These are phyloP conservation scores for Drosophila lacertosa DNA, from an alignment of 1,140 invertebrate genomes.

Conservation along the genomic window DNA sequence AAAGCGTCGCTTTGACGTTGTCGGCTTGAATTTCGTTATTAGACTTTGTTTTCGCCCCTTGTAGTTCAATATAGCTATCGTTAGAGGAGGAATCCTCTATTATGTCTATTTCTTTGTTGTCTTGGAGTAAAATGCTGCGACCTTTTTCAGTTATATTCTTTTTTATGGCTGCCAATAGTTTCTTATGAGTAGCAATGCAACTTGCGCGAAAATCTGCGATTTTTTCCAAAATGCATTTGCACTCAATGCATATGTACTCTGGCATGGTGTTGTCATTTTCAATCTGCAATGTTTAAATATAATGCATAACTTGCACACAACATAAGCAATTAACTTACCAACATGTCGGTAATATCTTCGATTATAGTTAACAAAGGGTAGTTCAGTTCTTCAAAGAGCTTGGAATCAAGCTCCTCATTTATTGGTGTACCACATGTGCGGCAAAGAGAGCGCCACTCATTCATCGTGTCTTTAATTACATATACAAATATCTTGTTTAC, in stretches of 20 bases:
- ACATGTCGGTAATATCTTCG: constrained; percentile 62
- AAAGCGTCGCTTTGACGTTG: neutral
- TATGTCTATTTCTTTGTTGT: neutral
- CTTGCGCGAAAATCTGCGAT: constrained; percentile 36
- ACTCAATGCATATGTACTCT: constrained; percentile 42
- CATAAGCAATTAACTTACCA: constrained; percentile 30
- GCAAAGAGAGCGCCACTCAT: constrained; percentile 25
- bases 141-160: neutral
- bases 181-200: constrained; percentile 49
- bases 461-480: constrained; percentile 22
- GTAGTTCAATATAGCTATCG: neutral
- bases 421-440: constrained; percentile 57
- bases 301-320: neutral
- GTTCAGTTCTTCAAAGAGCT: constrained; percentile 47
- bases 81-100: neutral
- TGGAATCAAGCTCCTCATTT: neutral
- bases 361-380: constrained; percentile 44
- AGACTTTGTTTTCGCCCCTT: neutral
- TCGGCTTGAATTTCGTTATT: neutral
- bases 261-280: constrained; percentile 47
- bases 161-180: constrained; percentile 19
- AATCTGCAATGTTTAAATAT: constrained; percentile 27
- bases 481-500: neutral
- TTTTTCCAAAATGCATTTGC: constrained; percentile 40
- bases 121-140: neutral